Percentiles rank a stretch among this genome's conserved stretches.
Evolutionary conservation across 2,888 invertebrate species (phyloP).

Genomic region (Hydrotaea diabolus): DNA sequence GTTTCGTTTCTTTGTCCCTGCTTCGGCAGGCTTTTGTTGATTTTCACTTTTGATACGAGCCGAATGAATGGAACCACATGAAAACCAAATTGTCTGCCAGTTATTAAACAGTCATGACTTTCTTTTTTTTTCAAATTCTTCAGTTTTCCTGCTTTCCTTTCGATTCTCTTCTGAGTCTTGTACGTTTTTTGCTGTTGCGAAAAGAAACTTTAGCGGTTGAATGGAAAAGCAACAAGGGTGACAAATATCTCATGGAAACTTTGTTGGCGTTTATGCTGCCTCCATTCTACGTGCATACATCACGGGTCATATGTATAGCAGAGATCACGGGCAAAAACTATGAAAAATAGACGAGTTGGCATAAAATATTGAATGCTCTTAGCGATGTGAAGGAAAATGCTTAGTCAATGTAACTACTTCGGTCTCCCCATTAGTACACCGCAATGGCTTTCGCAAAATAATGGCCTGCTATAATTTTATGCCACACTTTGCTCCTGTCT

Average conservation of each 20-base stretch:
- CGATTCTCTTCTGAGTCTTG: background rate
- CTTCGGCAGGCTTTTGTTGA: background rate
- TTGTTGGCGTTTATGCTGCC: slow-evolving; percentile 26
- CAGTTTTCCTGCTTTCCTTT: background rate
- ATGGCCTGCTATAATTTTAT: background rate
- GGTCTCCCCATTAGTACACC: no score
- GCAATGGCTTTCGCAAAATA: background rate
- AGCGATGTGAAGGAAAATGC: no score
- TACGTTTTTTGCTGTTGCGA: background rate
- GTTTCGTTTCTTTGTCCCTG: background rate
- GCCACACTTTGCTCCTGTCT: background rate
- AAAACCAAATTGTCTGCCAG: slow-evolving; percentile 30
- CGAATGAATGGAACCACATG: slow-evolving; percentile 7
- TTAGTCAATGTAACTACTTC: no score
- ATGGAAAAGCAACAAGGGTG: slow-evolving; percentile 55
- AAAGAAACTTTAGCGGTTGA: slow-evolving; percentile 45
- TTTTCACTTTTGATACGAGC: slow-evolving; percentile 29
- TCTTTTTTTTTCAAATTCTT: slow-evolving; percentile 1
- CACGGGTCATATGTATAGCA: background rate
- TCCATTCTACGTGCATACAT: background rate
- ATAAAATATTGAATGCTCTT: no score
- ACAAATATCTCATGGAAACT: slow-evolving; percentile 53
- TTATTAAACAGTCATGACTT: slow-evolving; percentile 27
- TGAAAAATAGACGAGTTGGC: no score
- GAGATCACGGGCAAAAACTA: no score